A percentile compares a stretch with the other conserved stretches of the same genome.
phyloP scores from a whole-genome alignment of 2,113 vertebrate species.

The Trogon surrucura region DNA sequence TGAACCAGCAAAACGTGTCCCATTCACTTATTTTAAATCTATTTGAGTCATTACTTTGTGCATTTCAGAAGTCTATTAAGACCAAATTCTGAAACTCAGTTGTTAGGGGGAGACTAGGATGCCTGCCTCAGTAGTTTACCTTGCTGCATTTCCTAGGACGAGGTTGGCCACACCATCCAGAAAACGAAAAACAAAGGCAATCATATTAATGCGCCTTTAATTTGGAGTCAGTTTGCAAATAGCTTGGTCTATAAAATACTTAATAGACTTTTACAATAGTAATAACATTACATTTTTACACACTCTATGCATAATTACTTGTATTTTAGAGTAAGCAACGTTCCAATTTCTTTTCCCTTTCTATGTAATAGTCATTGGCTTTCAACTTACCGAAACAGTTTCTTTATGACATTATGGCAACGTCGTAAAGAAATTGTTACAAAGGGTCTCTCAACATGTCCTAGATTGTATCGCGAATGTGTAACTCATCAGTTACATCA shows the following conservation, averaged over 20 bases:
- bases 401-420: background rate
- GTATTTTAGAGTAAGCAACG: background rate
- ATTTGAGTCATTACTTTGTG: background rate
- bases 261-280: background rate
- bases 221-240: background rate
- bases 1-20: background rate
- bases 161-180: background rate
- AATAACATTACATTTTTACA: background rate
- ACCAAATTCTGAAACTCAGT: background rate
- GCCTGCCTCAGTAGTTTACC: background rate
- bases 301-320: background rate
- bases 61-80: background rate
- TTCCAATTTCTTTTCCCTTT: background rate
- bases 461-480: conserved; percentile 32
- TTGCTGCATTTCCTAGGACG: background rate
- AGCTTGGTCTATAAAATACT: background rate
- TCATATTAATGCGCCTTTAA: background rate
- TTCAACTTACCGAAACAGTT: background rate
- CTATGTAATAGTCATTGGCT: background rate
- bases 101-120: background rate
- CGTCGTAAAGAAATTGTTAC: conserved; percentile 27
- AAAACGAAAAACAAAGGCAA: background rate
- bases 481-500: conserved; percentile 63
- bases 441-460: conserved; percentile 23
- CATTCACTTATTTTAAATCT: background rate